phyloP scores from a whole-genome alignment of 2,888 invertebrate species.

The Diloba caeruleocephala region DNA sequence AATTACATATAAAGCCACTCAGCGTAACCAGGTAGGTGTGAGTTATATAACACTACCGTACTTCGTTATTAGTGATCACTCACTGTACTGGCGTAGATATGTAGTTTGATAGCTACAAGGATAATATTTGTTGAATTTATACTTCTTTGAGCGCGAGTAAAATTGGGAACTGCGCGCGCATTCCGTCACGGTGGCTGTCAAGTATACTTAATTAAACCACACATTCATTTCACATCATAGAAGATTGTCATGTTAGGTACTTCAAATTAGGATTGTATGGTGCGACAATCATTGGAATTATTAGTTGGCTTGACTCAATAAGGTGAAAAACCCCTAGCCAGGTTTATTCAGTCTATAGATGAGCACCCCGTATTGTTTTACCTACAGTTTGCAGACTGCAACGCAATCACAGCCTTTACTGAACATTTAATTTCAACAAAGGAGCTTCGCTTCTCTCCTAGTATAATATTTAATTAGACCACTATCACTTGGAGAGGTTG shows the following conservation, averaged over 20 bases:
- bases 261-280: too few relatives aligned
- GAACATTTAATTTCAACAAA: constrained; percentile 50
- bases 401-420: constrained; percentile 46
- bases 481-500: constrained; percentile 30
- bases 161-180: too few relatives aligned
- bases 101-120: too few relatives aligned
- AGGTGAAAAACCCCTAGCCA: neutral
- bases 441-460: constrained; percentile 29
- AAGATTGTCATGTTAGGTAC: too few relatives aligned
- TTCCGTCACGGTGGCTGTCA: too few relatives aligned
- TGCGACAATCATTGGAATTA: neutral
- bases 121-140: too few relatives aligned
- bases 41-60: constrained; percentile 37
- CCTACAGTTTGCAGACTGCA: constrained; percentile 28
- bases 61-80: constrained; percentile 50
- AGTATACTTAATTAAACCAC: too few relatives aligned
- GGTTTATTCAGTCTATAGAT: constrained; percentile 5
- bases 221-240: too few relatives aligned
- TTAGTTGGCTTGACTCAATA: neutral
- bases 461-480: constrained; percentile 51
- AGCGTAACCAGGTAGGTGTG: constrained; percentile 44
- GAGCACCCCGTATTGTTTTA: constrained; percentile 11
- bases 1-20: constrained; percentile 41
- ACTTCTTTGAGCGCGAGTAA: too few relatives aligned
- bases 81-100: constrained; percentile 19